Percentiles rank a stretch among this genome's conserved stretches.
phyloP scores from a whole-genome alignment of 2,888 invertebrate genomes.

The Harmothoe impar region DNA sequence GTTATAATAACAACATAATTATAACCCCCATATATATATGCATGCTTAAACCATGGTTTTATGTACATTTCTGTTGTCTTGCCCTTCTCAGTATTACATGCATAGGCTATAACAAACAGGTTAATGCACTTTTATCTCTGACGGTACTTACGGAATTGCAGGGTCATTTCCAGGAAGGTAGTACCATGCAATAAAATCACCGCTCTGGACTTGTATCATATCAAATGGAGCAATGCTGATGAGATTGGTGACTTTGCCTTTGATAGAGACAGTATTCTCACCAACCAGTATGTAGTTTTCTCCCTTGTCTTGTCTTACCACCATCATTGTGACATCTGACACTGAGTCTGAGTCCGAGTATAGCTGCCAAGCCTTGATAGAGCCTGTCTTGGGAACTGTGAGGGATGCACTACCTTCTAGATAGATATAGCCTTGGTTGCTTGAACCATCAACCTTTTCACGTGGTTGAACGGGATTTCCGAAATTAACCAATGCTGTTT shows the following conservation, averaged over 20 bases:
- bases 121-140: too few relatives aligned
- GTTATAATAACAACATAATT: too few relatives aligned
- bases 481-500: not conserved
- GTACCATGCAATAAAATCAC: slow-evolving; percentile 1
- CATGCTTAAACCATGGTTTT: too few relatives aligned
- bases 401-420: not conserved
- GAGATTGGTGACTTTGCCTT: not conserved
- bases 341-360: not conserved
- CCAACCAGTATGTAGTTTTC: not conserved
- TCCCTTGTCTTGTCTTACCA: not conserved
- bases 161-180: not conserved
- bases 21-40: too few relatives aligned
- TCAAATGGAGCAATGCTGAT: not conserved
- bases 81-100: too few relatives aligned
- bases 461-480: slow-evolving; percentile 21
- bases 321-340: slow-evolving; percentile 14
- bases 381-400: not conserved
- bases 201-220: not conserved
- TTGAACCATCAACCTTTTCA: not conserved
- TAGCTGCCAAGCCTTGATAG: not conserved
- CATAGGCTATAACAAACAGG: too few relatives aligned
- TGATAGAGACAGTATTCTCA: not conserved
- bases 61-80: too few relatives aligned
- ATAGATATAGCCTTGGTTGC: not conserved
- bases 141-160: slow-evolving; percentile 29